A percentile compares a stretch with the other conserved stretches of the same genome.
Evolutionary conservation across 2,113 vertebrate species (phyloP).

Genomic region (Oryzias javanicus): DNA sequence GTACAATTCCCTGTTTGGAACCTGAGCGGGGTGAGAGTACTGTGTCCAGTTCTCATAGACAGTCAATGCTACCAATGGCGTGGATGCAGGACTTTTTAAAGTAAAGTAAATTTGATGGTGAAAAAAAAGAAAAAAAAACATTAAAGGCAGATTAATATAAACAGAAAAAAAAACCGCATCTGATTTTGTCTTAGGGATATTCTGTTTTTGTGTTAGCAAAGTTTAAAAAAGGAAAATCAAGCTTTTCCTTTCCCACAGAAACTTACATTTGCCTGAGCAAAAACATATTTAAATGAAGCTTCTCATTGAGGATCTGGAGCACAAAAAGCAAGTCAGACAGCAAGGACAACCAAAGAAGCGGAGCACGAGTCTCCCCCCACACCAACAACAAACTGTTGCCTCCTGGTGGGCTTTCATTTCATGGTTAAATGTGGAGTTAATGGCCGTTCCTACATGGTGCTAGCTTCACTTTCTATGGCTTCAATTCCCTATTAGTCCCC

Average conservation of each 20-base stretch:
- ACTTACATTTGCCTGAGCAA: constrained; percentile 19
- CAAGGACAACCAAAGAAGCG: constrained; percentile 5
- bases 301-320: constrained; percentile 21
- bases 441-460: constrained; percentile 30
- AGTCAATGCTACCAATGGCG: no score
- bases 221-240: constrained; percentile 1
- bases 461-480: constrained; percentile 31
- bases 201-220: not conserved
- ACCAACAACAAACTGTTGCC: constrained; percentile 25
- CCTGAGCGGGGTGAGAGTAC: no score
- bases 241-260: not conserved
- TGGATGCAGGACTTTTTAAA: no score
- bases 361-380: constrained; percentile 8
- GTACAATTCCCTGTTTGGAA: no score
- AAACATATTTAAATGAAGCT: constrained; percentile 42
- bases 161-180: no score
- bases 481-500: constrained; percentile 17
- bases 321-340: constrained; percentile 1
- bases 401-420: constrained; percentile 58
- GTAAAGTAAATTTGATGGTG: no score
- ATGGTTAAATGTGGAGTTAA: constrained; percentile 58
- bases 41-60: no score
- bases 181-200: no score
- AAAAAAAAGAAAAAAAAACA: no score
- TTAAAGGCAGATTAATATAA: no score